Evolutionary conservation across 2,888 invertebrate genomes (phyloP).

Genomic region (Andricus curvator): DNA sequence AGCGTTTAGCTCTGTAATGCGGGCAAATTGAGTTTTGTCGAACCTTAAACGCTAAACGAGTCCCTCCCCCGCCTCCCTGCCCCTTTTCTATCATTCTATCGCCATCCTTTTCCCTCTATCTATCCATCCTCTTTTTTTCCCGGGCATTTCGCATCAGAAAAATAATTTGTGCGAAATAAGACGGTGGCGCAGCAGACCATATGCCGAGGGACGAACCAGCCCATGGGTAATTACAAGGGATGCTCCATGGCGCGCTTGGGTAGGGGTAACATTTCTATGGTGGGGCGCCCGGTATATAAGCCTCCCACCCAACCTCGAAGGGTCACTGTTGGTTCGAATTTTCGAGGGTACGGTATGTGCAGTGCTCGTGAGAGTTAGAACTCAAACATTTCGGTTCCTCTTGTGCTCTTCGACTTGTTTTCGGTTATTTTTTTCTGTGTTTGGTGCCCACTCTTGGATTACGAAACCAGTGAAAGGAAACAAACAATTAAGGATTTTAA

Average conservation of each 20-base stretch:
- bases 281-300: slow-evolving; percentile 74
- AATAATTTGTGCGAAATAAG: slow-evolving; percentile 74
- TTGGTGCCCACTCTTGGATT: slow-evolving; percentile 22
- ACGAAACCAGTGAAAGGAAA: slow-evolving; percentile 36
- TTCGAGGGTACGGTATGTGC: slow-evolving; percentile 57
- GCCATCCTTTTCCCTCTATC: slow-evolving; percentile 44
- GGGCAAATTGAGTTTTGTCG: slow-evolving; percentile 33
- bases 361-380: slow-evolving; percentile 47
- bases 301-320: slow-evolving; percentile 68
- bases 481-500: slow-evolving; percentile 36
- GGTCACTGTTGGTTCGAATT: slow-evolving; percentile 74
- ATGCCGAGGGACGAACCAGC: slow-evolving; percentile 68
- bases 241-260: slow-evolving; percentile 64
- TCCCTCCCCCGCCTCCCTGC: slow-evolving; percentile 26
- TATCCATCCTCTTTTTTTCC: slow-evolving; percentile 42
- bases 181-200: slow-evolving; percentile 64
- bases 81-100: slow-evolving; percentile 44
- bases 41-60: slow-evolving; percentile 27
- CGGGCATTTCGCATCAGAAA: slow-evolving; percentile 49
- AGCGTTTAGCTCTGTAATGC: slow-evolving; percentile 15
- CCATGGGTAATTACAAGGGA: slow-evolving; percentile 76
- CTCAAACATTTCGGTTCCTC: neutral
- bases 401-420: slow-evolving; percentile 36
- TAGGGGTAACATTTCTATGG: slow-evolving; percentile 54
- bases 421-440: neutral